Evolutionary conservation across 2,113 vertebrate genomes (phyloP), one percentile per base, ranked within the genome.

Genomic region (Leucopsar rothschildi): DNA sequence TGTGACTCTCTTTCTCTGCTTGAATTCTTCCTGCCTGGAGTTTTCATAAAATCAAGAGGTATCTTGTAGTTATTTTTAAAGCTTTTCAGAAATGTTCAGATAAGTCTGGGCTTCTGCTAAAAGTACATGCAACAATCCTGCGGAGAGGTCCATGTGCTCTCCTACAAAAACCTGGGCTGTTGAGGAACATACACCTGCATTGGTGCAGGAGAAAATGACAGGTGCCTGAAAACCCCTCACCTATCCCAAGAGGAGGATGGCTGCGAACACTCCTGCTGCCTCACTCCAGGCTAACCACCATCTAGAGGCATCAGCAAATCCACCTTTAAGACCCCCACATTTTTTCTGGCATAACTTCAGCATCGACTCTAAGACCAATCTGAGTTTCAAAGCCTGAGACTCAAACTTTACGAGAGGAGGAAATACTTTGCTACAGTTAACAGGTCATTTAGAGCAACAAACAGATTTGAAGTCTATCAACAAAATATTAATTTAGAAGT

Each of bases 1-100:
- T 92, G 37, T 12, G 6, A 33, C 60, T 68, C 44, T 57, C 70
- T 59, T 50, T 56, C 47, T 94, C 64, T 65, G 87, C 60, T 86
- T 24, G 0, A 82, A 91, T 93, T 96, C 57, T 80, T 68, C 70
- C 96, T 66, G 47, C 79, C 71, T 77, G 53, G 50, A 33, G 39
- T 92, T 95, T 93, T 91, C 70, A 94, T 65, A 92, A 96, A 95
- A 95, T 75, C 76, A 88, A 73, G 45, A 82, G 44, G 42, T 47
- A 73, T 49, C 44, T 31, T 44, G 9, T 33, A 88, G 37, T 40
- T 0, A 49, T 64, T 79, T 84, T 60, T 18, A 47, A 82, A 93
- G 82, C 77, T 94, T 85, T 76, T 59, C 4, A 77, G 19, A 80
- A 91, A 75, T 3, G 17, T 45, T 66, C 66, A 61, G 20, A 55